Conservation (phyloP, 2,113 vertebrate genomes). For the Merops nubicus region DNA sequence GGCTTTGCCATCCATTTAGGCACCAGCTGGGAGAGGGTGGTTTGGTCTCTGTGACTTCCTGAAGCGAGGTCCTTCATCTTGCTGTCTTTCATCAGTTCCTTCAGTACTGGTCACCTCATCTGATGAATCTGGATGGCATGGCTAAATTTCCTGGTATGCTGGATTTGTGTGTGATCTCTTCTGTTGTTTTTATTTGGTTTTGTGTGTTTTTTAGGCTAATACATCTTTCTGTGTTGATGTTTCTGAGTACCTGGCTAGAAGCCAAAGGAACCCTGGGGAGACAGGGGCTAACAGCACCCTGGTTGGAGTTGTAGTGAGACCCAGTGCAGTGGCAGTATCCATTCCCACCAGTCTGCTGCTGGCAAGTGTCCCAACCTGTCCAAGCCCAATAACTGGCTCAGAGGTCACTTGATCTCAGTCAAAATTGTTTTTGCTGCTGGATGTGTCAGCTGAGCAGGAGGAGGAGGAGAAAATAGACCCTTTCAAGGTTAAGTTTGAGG, state of each 20-base stretch:
- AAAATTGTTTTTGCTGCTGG: background rate
- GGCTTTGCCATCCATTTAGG: accelerated
- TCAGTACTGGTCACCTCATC: accelerated
- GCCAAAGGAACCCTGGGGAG: no score
- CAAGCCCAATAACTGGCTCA: background rate
- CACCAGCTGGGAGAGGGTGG: accelerated
- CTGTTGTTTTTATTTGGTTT: background rate
- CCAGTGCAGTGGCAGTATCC: accelerated
- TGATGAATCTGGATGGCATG: background rate
- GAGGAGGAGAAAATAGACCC: background rate
- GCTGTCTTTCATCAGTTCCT: background rate
- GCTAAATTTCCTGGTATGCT: background rate
- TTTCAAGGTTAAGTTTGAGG: background rate
- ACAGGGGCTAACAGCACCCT: background rate
- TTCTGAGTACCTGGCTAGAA: background rate
- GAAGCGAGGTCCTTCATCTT: no score
- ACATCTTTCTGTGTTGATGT: background rate
- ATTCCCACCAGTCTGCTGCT: background rate
- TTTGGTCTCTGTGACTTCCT: accelerated
- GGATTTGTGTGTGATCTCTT: no score
- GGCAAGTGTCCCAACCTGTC: background rate
- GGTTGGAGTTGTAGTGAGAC: background rate
- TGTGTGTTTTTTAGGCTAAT: background rate
- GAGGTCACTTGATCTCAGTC: background rate
- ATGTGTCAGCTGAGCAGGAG: background rate